These are phyloP conservation scores for Ichneumoninae sp. DNA, from an alignment of 2,888 invertebrate genomes.

Conservation along the genomic window DNA sequence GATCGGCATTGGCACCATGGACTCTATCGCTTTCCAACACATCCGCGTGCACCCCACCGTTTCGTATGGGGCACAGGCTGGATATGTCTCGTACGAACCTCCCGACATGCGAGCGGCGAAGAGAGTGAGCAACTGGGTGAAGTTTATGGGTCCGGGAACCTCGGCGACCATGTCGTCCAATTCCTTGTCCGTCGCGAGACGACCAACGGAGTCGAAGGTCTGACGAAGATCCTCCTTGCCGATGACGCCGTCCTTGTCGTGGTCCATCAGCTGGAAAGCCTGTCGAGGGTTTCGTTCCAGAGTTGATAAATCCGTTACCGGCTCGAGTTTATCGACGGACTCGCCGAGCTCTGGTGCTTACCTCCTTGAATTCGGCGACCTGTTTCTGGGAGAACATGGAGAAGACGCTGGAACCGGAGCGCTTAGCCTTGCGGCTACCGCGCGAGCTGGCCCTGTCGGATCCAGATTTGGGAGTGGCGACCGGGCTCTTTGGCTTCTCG, in stretches of 20 bases:
- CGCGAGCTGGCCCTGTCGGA: conserved; percentile 91
- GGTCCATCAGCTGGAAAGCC: conserved; percentile 98
- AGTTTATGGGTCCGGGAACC: conserved; percentile 96
- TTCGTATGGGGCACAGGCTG: conserved; percentile 65
- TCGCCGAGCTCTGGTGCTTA: conserved; percentile 80
- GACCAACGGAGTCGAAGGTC: conserved; percentile 96
- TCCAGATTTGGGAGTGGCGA: conserved; percentile 86
- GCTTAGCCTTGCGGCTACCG: conserved; percentile 92
- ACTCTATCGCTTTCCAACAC: conserved; percentile 69
- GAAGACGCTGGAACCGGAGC: conserved; percentile 97
- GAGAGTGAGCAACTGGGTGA: conserved; percentile 96
- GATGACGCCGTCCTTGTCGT: conserved; percentile 96
- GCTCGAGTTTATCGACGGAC: background rate
- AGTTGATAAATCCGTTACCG: background rate
- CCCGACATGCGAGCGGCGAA: conserved; percentile 97
- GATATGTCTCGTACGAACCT: conserved; percentile 84
- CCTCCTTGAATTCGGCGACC: conserved; percentile 98
- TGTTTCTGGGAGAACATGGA: conserved; percentile 98
- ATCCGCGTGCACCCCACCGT: conserved; percentile 72
- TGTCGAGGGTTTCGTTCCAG: conserved; percentile 79
- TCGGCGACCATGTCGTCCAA: conserved; percentile 95
- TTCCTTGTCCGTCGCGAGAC: conserved; percentile 95
- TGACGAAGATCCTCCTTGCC: conserved; percentile 95
- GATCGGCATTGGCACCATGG: conserved; percentile 67
- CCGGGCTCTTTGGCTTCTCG: conserved; percentile 85